These are phyloP conservation scores for Congeria kusceri DNA, from an alignment of 2,888 invertebrate genomes.

Conservation along the genomic window DNA sequence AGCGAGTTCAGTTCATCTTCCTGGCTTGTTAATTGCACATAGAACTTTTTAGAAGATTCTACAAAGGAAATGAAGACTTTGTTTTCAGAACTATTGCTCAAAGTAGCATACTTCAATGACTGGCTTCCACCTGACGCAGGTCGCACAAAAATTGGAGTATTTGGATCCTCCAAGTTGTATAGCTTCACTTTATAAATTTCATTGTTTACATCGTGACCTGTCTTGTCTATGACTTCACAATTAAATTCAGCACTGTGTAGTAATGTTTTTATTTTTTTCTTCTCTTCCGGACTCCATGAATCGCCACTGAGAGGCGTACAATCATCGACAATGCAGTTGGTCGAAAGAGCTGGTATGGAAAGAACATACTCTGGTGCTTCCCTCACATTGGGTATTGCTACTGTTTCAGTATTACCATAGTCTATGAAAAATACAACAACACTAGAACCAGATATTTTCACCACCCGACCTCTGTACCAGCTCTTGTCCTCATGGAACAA, in stretches of 20 bases:
- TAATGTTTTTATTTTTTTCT: conserved; percentile 57
- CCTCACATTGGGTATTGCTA: conserved; percentile 67
- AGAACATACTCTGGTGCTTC: conserved; percentile 71
- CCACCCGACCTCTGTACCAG: conserved; percentile 79
- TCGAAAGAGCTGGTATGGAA: conserved; percentile 74
- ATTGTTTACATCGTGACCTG: conserved; percentile 15
- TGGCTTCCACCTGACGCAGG: conserved; percentile 46
- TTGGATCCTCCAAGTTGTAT: conserved; percentile 48
- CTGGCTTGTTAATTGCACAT: conserved; percentile 65
- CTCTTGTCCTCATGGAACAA: conserved; percentile 73
- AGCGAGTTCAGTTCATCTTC: conserved; percentile 64
- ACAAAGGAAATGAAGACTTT: conserved; percentile 65
- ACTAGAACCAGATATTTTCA: conserved; percentile 36
- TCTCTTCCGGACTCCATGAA: conserved; percentile 47
- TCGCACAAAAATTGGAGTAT: conserved; percentile 58
- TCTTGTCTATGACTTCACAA: conserved; percentile 50
- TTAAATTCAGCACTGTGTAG: conserved; percentile 65
- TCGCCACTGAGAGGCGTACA: conserved; percentile 49
- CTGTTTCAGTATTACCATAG: conserved; percentile 82
- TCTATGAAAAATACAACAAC: conserved; percentile 81
- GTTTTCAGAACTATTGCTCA: conserved; percentile 51
- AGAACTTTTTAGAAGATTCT: conserved; percentile 68
- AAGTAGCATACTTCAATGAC: conserved; percentile 27
- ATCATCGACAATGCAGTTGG: conserved; percentile 72
- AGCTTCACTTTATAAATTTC: conserved; percentile 47